Conservation (phyloP, 1,140 invertebrate species). For the Drosophila paulistorum region DNA sequence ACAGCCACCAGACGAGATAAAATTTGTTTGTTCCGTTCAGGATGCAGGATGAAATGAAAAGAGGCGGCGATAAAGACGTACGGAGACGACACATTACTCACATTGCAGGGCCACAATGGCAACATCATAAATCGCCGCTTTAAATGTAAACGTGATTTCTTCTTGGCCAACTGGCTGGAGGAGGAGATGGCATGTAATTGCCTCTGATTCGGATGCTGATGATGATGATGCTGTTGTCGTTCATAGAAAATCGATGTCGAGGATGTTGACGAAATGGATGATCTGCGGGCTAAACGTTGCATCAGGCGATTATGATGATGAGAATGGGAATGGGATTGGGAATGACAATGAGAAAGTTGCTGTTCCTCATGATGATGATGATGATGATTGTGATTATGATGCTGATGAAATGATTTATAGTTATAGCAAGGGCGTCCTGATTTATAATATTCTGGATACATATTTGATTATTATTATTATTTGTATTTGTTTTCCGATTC, state of each 20-base stretch:
- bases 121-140: constrained; percentile 22
- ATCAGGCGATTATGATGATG: background rate
- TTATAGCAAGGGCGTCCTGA: constrained; percentile 20
- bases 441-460: constrained; percentile 45
- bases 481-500: constrained; percentile 14
- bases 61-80: too few species aligned
- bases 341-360: background rate
- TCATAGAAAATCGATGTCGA: constrained; percentile 16
- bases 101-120: constrained; percentile 26
- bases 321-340: background rate
- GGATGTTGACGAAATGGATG: constrained; percentile 3
- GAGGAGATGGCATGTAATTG: constrained; percentile 21
- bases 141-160: constrained; percentile 16
- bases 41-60: too few species aligned
- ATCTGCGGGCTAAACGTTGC: constrained; percentile 8
- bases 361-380: background rate
- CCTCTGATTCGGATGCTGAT: constrained; percentile 2
- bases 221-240: constrained; percentile 3
- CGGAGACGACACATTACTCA: constrained; percentile 31
- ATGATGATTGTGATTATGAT: background rate
- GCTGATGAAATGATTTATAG: constrained; percentile 33
- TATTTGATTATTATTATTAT: constrained; percentile 3
- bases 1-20: too few species aligned
- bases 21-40: too few species aligned
- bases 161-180: constrained; percentile 17